Conservation (phyloP, 1,140 invertebrate genomes). For the Radopholus similis region DNA sequence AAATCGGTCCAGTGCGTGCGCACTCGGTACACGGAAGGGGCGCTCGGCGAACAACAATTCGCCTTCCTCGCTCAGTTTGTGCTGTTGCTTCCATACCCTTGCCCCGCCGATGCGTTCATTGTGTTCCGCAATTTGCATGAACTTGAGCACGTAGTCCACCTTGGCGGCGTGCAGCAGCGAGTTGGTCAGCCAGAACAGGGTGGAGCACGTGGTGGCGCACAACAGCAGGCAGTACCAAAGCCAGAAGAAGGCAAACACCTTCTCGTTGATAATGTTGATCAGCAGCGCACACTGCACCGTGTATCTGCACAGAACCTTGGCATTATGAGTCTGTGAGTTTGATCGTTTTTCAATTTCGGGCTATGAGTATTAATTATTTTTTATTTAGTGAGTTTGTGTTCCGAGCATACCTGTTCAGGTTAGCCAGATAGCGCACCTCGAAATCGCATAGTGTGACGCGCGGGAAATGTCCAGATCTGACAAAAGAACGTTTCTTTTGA, state of each 20-base stretch:
- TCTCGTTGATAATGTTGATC: conserved; percentile 60
- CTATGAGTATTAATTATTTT: too few species aligned
- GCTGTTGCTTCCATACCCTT: not conserved
- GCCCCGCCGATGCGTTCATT: conserved; percentile 3
- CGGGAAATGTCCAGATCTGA: conserved; percentile 60
- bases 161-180: conserved; percentile 44
- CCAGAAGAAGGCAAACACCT: conserved; percentile 59
- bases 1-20: conserved; percentile 52
- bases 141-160: conserved; percentile 57
- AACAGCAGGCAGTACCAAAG: conserved; percentile 56
- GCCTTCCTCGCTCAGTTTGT: conserved; percentile 10
- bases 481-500: too few species aligned
- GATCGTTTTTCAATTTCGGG: conserved; percentile 12
- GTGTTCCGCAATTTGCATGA: conserved; percentile 57
- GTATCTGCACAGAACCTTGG: conserved; percentile 32
- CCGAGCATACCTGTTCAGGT: conserved; percentile 47
- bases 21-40: conserved; percentile 3
- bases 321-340: too few species aligned
- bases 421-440: conserved; percentile 63
- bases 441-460: conserved; percentile 64
- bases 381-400: too few species aligned
- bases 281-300: conserved; percentile 59
- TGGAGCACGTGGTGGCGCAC: conserved; percentile 55
- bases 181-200: conserved; percentile 55
- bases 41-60: not conserved